Evolutionary conservation across 2,113 vertebrate species (phyloP).

Genomic region (Lanius collurio): DNA sequence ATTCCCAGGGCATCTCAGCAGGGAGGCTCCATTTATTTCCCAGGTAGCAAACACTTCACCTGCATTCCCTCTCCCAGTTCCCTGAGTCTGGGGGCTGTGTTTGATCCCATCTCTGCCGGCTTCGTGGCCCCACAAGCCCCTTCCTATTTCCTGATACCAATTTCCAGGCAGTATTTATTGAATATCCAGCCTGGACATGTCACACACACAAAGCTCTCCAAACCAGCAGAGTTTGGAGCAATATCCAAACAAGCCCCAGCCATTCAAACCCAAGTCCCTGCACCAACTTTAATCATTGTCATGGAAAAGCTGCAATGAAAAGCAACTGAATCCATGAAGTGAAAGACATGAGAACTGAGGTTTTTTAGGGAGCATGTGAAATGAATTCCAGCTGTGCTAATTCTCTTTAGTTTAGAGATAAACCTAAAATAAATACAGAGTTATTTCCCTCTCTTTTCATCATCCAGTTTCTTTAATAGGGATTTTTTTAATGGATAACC

Average conservation of each 20-base stretch:
- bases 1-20: not conserved
- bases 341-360: not conserved
- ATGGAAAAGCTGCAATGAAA: not conserved
- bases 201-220: not conserved
- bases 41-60: not conserved
- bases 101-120: not conserved
- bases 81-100: not conserved
- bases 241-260: not conserved
- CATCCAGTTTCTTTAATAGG: not conserved
- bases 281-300: not conserved
- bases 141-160: rapidly evolving
- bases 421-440: not conserved
- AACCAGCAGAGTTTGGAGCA: not conserved
- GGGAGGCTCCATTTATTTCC: not conserved
- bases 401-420: not conserved
- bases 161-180: not conserved
- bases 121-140: not conserved
- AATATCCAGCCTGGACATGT: rapidly evolving
- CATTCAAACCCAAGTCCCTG: not conserved
- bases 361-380: not conserved
- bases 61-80: not conserved
- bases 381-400: not conserved
- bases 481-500: not conserved
- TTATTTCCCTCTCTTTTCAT: not conserved
- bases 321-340: not conserved